Evolutionary conservation across 2,113 vertebrate species (phyloP).

Genomic region (Bungarus multicinctus): DNA sequence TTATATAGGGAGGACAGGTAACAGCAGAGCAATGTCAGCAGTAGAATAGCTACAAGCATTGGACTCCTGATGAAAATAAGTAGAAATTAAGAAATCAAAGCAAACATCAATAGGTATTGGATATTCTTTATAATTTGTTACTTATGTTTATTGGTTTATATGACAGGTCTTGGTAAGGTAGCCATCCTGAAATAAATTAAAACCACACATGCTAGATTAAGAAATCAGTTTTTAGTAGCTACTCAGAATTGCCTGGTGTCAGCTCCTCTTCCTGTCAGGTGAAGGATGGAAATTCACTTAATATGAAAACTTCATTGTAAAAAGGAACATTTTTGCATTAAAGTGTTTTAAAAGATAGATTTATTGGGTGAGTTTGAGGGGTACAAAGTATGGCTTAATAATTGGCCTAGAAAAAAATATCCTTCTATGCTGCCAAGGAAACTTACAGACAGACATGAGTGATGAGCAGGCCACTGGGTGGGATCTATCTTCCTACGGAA

Average conservation of each 20-base stretch:
- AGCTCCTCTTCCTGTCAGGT: not conserved
- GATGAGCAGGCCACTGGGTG: not conserved
- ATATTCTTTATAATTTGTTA: not conserved
- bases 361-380: not conserved
- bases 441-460: not conserved
- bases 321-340: not conserved
- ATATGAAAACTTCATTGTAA: not conserved
- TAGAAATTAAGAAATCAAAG: not conserved
- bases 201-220: not conserved
- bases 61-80: not conserved
- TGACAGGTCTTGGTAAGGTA: not conserved
- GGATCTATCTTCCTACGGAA: not conserved
- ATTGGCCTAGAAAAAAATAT: not conserved
- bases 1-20: not conserved
- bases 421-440: not conserved
- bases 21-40: not conserved
- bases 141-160: not conserved
- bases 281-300: not conserved
- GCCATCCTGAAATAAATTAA: not conserved
- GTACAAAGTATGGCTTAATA: not conserved
- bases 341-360: not conserved
- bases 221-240: not conserved
- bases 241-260: not conserved
- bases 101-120: not conserved
- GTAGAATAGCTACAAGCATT: not conserved